Conservation (phyloP, 2,797 vertebrate species). For the Paedocypris micromegethes region DNA sequence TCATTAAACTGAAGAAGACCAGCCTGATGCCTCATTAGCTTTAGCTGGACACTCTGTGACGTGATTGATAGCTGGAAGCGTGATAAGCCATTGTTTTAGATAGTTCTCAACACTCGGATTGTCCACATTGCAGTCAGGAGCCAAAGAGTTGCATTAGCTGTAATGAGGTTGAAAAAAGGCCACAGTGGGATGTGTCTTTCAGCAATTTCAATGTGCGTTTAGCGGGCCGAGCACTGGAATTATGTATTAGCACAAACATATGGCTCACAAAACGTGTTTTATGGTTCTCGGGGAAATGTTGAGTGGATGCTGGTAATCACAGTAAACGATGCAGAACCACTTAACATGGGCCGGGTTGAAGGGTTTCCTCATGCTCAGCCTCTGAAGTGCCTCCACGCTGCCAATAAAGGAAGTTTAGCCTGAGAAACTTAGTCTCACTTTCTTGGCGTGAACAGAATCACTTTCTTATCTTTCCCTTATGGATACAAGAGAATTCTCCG, state of each 20-base stretch:
- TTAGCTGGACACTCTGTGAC: constrained; percentile 47
- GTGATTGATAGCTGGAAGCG: constrained; percentile 59
- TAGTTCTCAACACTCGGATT: constrained; percentile 58
- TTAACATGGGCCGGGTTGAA: constrained; percentile 40
- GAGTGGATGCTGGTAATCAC: constrained; percentile 53
- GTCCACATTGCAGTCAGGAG: constrained; percentile 50
- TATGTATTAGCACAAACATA: constrained; percentile 46
- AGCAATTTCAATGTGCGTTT: constrained; percentile 24
- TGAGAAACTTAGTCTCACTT: constrained; percentile 51
- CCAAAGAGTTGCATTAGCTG: constrained; percentile 43
- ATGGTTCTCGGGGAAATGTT: constrained; percentile 44
- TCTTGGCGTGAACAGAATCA: constrained; percentile 51
- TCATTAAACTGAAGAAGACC: constrained; percentile 52
- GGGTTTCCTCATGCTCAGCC: constrained; percentile 6
- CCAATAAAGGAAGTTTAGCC: constrained; percentile 37
- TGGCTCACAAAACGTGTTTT: constrained; percentile 45
- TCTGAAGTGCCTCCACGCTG: neutral
- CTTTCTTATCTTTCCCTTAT: constrained; percentile 55
- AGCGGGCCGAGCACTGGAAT: constrained; percentile 17
- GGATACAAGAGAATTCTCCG: constrained; percentile 48
- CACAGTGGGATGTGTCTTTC: constrained; percentile 12
- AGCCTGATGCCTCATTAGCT: constrained; percentile 58
- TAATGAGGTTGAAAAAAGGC: constrained; percentile 28
- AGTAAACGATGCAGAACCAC: constrained; percentile 55
- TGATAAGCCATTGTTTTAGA: constrained; percentile 55